These are phyloP conservation scores for Ypsolopha sequella DNA, from an alignment of 2,888 invertebrate species.

Conservation along the genomic window DNA sequence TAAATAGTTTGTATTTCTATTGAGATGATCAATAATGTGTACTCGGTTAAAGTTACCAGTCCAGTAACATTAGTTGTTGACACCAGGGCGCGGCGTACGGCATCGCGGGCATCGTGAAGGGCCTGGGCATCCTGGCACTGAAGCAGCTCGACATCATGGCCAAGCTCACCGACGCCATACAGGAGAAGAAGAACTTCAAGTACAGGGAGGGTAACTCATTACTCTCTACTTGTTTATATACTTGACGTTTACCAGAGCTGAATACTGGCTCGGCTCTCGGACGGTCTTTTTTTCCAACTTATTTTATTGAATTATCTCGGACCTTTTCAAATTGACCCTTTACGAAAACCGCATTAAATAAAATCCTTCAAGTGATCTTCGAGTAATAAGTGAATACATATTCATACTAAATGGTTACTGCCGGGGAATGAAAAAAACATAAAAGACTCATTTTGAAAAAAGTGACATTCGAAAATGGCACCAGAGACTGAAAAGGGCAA, in stretches of 20 bases:
- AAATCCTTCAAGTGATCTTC: no score
- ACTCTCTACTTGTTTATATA: background rate
- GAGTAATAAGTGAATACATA: no score
- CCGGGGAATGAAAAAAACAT: no score
- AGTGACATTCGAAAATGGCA: no score
- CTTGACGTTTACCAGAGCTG: background rate
- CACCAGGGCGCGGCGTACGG: constrained; percentile 95
- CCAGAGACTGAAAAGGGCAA: no score
- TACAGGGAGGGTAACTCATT: constrained; percentile 84
- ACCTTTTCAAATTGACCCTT: no score
- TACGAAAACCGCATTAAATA: no score
- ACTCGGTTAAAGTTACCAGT: background rate
- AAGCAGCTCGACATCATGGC: constrained; percentile 98
- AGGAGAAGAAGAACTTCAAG: constrained; percentile 96
- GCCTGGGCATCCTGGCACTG: constrained; percentile 94
- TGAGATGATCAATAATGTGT: background rate
- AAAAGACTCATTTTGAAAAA: no score
- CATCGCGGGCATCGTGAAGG: constrained; percentile 96
- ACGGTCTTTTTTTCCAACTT: background rate
- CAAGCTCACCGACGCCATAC: constrained; percentile 91
- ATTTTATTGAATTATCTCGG: no score
- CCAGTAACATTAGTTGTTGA: constrained; percentile 10
- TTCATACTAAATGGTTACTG: no score
- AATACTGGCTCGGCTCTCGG: background rate
- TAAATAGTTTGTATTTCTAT: no score